These are phyloP conservation scores for Eutrigla gurnardus DNA, from an alignment of 2,797 vertebrate genomes.

Conservation along the genomic window DNA sequence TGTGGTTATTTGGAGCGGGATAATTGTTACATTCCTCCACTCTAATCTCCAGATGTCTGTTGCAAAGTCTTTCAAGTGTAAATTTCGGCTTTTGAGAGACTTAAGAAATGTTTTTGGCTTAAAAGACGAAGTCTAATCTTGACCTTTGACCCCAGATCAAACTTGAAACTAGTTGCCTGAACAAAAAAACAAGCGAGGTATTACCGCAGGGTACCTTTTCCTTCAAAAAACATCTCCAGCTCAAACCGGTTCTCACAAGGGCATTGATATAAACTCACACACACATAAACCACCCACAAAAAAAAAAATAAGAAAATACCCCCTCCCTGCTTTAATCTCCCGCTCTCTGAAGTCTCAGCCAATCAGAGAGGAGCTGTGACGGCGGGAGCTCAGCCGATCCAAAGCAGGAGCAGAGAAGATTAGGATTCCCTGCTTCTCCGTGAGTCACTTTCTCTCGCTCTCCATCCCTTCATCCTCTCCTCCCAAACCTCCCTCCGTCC, in stretches of 20 bases:
- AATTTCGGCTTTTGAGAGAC: neutral
- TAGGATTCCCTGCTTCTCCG: conserved; percentile 68
- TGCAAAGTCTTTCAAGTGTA: neutral
- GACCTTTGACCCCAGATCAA: neutral
- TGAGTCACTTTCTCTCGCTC: conserved; percentile 44
- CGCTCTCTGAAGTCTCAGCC: conserved; percentile 46
- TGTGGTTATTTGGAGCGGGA: too few species aligned
- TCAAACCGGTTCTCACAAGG: conserved; percentile 36
- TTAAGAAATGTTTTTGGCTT: conserved; percentile 8
- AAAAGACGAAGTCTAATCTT: conserved; percentile 10
- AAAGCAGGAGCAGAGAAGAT: conserved; percentile 70
- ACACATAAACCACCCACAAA: conserved; percentile 7
- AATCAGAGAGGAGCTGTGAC: conserved; percentile 60
- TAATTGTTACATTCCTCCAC: neutral
- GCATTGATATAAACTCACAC: conserved; percentile 23
- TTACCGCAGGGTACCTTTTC: conserved; percentile 12
- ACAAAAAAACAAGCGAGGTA: conserved; percentile 7
- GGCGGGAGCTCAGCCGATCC: conserved; percentile 59
- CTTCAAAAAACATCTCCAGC: conserved; percentile 2
- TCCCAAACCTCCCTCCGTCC: conserved; percentile 31
- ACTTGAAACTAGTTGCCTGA: neutral
- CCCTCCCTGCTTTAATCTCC: conserved; percentile 63
- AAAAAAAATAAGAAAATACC: conserved; percentile 48
- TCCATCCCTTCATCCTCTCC: conserved; percentile 52
- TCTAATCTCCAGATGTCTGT: neutral